Evolutionary conservation across 2,113 vertebrate species (phyloP), one percentile per base, ranked within the genome.

Genomic region (Melierax canorus): DNA sequence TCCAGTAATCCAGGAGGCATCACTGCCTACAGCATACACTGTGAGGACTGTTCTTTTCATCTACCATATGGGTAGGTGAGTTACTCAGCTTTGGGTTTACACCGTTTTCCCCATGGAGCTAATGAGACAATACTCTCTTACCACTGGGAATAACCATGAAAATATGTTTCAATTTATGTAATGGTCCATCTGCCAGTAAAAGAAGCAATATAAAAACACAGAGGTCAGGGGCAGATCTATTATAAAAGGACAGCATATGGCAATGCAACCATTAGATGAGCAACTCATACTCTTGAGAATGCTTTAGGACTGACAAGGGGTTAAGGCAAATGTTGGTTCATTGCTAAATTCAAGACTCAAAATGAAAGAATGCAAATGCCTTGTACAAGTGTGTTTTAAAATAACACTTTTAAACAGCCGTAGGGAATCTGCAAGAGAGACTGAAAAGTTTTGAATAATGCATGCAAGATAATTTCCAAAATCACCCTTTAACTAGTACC

Each of bases 401-500:
- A 96, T 88, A 98, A 97, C 96, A 95, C 78, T 97, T 98, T 95
- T 94, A 96, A 97, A 92, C 82, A 92, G 97, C 96, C 89, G 38
- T 73, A 79, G 93, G 97, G 97, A 97, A 69, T 82, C 90, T 67
- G 90, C 68, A 94, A 96, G 95, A 90, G 94, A 97, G 94, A 97
- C 87, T 77, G 87, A 97, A 96, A 93, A 92, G 80, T 94, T 97
- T 95, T 98, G 97, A 98, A 98, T 98, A 98, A 98, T 97, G 92
- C 97, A 98, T 98, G 98, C 85, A 97, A 97, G 94, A 96, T 96
- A 98, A 98, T 98, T 98, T 98, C 59, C 77, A 96, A 97, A 98
- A 98, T 98, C 97, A 97, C 94, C 79, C 95, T 97, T 96, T 98
- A 98, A 98, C 87, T 94, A 98, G 96, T 96, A 98, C 97, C 98